Conservation (phyloP, 2,888 invertebrate species). For the Drosophila acutilabella region DNA sequence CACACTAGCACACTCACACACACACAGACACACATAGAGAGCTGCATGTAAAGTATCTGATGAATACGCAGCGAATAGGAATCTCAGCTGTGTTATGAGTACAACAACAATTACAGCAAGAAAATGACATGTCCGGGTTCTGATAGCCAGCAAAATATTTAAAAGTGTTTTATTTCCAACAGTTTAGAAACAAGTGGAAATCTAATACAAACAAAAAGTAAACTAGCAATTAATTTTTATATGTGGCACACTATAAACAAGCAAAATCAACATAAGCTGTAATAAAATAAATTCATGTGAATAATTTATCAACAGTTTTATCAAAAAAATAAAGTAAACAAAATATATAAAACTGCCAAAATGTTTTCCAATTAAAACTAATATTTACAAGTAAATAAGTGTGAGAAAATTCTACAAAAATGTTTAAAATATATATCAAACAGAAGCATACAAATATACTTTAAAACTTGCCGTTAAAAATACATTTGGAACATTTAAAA, state of each 20-base stretch:
- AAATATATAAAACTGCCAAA: too few relatives aligned
- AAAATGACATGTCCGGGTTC: conserved; percentile 49
- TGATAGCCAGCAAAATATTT: conserved; percentile 8
- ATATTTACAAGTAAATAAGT: too few relatives aligned
- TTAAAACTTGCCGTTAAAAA: too few relatives aligned
- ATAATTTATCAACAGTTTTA: background rate
- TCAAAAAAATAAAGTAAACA: too few relatives aligned
- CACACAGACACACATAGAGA: background rate
- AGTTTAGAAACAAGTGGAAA: background rate
- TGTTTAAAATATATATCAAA: too few relatives aligned
- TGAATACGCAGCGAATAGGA: conserved; percentile 46
- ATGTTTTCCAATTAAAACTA: too few relatives aligned
- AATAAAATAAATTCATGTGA: background rate
- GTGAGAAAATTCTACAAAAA: too few relatives aligned
- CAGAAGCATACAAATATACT: too few relatives aligned
- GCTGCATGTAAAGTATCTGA: conserved; percentile 76
- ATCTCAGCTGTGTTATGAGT: conserved; percentile 19
- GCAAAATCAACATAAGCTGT: too few relatives aligned
- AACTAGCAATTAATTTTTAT: background rate
- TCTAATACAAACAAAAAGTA: background rate
- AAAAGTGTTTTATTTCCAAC: background rate
- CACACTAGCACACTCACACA: conserved; percentile 6
- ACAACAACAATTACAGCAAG: conserved; percentile 16
- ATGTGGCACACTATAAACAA: background rate
- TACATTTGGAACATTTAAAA: too few relatives aligned